Conservation (phyloP, 2,888 invertebrate species). For the Ormyrus rosae region DNA sequence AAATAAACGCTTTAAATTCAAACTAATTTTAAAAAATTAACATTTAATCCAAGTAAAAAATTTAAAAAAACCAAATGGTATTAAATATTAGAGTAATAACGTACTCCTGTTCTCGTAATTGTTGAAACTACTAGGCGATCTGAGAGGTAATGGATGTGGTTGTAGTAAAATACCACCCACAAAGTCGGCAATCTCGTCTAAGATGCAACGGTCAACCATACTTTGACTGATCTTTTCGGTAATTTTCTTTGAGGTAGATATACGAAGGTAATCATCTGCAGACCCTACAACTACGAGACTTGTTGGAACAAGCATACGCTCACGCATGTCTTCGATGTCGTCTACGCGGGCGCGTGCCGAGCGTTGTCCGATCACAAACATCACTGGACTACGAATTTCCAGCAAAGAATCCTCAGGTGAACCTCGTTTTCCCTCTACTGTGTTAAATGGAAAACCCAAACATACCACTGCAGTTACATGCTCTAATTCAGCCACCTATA, state of each 20-base stretch:
- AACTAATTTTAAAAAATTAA: no score
- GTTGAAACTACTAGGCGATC: conserved; percentile 63
- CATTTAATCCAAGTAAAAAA: not conserved
- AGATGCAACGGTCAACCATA: conserved; percentile 86
- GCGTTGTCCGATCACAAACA: conserved; percentile 89
- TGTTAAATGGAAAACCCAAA: conserved; percentile 86
- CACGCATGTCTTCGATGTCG: conserved; percentile 86
- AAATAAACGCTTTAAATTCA: no score
- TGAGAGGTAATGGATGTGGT: conserved; percentile 79
- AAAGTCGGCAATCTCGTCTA: conserved; percentile 83
- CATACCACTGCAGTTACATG: conserved; percentile 85
- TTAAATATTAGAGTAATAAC: conserved; percentile 19
- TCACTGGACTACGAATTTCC: conserved; percentile 84
- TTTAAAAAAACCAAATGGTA: not conserved
- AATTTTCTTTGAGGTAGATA: conserved; percentile 83
- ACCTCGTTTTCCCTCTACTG: conserved; percentile 85
- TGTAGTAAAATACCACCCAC: conserved; percentile 79
- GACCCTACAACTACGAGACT: conserved; percentile 87
- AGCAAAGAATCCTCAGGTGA: conserved; percentile 86
- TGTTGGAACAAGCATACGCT: conserved; percentile 86
- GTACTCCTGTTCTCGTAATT: conserved; percentile 60
- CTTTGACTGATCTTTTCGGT: conserved; percentile 87
- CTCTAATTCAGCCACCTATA: conserved; percentile 83
- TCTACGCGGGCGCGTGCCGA: conserved; percentile 82
- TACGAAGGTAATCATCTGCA: conserved; percentile 85